A percentile compares a stretch with the other conserved stretches of the same genome.
Evolutionary conservation across 2,888 invertebrate species (phyloP).

Genomic region (Oligia latruncula): DNA sequence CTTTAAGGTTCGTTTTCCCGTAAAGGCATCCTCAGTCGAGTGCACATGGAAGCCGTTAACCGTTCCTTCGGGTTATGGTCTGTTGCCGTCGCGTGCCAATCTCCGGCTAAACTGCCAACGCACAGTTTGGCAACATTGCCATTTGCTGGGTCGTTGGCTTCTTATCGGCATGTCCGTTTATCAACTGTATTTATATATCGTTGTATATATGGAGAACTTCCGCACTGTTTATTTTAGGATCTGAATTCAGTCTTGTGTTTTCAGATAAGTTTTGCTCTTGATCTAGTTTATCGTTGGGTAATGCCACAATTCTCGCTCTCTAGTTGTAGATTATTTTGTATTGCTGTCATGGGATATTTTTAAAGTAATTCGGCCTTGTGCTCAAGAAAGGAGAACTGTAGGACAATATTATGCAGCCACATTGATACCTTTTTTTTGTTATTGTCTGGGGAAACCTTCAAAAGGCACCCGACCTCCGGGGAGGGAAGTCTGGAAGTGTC

Average conservation of each 20-base stretch:
- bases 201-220: constrained; percentile 34
- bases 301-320: not conserved
- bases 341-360: not conserved
- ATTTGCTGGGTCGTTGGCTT: constrained; percentile 56
- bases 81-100: constrained; percentile 47
- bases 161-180: constrained; percentile 60
- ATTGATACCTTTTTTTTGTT: not conserved
- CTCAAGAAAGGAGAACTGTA: not conserved
- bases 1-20: constrained; percentile 21
- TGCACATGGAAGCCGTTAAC: constrained; percentile 35
- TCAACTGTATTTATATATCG: constrained; percentile 45
- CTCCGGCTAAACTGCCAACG: constrained; percentile 51
- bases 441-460: too few species aligned
- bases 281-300: constrained; percentile 8
- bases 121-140: constrained; percentile 60
- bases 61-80: constrained; percentile 43
- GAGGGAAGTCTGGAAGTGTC: too few species aligned
- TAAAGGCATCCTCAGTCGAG: constrained; percentile 24
- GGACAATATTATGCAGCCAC: not conserved
- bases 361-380: not conserved
- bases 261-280: constrained; percentile 20
- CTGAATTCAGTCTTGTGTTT: constrained; percentile 14
- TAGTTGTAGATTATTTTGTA: not conserved
- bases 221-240: constrained; percentile 52
- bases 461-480: too few species aligned